Evolutionary conservation across 2,113 vertebrate genomes (phyloP).

Genomic region (Steatornis caripensis): DNA sequence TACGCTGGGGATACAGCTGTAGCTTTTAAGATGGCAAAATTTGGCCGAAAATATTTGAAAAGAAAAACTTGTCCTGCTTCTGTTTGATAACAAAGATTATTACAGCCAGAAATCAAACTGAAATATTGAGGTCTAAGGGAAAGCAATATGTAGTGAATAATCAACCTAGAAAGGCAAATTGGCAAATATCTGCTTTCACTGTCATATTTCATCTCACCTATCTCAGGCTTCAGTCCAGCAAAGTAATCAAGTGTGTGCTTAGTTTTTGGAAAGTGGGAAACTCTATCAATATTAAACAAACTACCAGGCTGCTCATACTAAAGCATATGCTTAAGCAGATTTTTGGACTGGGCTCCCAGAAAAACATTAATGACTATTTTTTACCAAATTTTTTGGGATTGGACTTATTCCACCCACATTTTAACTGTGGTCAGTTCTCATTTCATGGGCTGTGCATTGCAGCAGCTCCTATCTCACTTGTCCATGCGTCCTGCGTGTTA

Average conservation of each 20-base stretch:
- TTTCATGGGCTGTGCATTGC: fast-evolving
- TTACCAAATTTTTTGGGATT: not conserved
- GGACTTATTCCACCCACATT: not conserved
- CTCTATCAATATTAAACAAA: not conserved
- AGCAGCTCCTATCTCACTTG: not conserved
- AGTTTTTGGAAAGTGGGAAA: not conserved
- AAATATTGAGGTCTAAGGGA: not conserved
- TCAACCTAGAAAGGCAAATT: not conserved
- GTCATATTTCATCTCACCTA: not conserved
- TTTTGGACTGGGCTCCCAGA: not conserved
- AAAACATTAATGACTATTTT: not conserved
- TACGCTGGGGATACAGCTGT: not conserved
- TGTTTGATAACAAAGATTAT: not conserved
- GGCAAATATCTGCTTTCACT: not conserved
- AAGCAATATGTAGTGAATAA: not conserved
- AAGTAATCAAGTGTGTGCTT: not conserved
- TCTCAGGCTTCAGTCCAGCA: not conserved
- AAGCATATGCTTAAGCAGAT: not conserved
- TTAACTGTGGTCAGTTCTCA: not conserved
- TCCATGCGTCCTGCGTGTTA: not conserved
- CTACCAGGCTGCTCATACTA: not conserved
- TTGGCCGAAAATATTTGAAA: not conserved
- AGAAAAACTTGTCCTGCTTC: not conserved
- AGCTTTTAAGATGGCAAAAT: not conserved
- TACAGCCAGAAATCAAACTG: not conserved